These are phyloP conservation scores for Pammene aurita DNA, from an alignment of 2,888 invertebrate genomes.

Conservation along the genomic window DNA sequence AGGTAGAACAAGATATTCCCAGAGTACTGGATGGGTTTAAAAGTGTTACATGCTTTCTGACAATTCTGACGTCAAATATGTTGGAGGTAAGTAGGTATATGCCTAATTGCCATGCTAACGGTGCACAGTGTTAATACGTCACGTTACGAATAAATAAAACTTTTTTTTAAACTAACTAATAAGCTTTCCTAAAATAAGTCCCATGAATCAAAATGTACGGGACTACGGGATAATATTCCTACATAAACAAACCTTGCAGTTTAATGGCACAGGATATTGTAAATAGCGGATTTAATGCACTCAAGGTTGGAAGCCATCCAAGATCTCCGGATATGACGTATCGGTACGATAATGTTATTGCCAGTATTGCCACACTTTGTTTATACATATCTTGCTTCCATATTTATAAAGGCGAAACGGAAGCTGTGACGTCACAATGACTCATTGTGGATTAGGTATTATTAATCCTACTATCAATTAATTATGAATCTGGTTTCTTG, in stretches of 20 bases:
- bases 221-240: not conserved
- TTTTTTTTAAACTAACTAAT: too few relatives aligned
- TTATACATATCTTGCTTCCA: conserved; percentile 25
- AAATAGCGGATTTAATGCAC: conserved; percentile 10
- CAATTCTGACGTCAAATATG: too few relatives aligned
- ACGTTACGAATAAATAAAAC: too few relatives aligned
- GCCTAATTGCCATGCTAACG: too few relatives aligned
- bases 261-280: not conserved
- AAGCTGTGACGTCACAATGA: conserved; percentile 24
- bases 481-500: not conserved
- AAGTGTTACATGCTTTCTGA: too few relatives aligned
- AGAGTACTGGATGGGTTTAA: too few relatives aligned
- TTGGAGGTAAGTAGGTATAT: not conserved
- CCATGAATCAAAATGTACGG: not conserved
- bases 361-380: conserved; percentile 22
- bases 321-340: conserved; percentile 29
- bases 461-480: not conserved
- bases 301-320: conserved; percentile 21
- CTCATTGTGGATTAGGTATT: conserved; percentile 10
- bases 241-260: not conserved
- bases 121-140: too few relatives aligned
- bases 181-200: not conserved
- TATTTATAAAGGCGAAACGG: conserved; percentile 26
- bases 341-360: conserved; percentile 11
- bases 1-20: too few relatives aligned